Evolutionary conservation across 2,113 vertebrate species (phyloP).

Genomic region (Atlantisia rogersi): DNA sequence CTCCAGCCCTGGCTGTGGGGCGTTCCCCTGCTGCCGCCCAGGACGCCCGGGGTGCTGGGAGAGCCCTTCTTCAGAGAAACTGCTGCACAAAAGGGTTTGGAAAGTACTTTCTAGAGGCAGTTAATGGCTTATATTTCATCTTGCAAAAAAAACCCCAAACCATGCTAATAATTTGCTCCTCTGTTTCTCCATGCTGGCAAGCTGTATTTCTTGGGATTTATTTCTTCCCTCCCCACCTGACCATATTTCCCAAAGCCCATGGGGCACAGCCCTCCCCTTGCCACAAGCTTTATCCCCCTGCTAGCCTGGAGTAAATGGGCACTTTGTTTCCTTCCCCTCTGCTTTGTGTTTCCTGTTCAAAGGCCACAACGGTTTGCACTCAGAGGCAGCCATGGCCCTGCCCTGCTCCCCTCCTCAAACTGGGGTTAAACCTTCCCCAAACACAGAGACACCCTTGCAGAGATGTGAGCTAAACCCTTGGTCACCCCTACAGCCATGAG

Average conservation of each 20-base stretch:
- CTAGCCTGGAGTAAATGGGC: accelerated
- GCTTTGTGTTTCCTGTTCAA: background rate
- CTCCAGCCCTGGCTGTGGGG: background rate
- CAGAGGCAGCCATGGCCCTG: background rate
- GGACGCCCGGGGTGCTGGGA: background rate
- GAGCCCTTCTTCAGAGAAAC: conserved; percentile 65
- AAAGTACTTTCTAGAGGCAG: conserved; percentile 34
- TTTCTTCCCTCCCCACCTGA: background rate
- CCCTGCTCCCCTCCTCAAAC: background rate
- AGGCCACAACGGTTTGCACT: background rate
- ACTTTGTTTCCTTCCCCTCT: conserved; percentile 27
- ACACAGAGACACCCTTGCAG: background rate
- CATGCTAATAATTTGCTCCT: conserved; percentile 11
- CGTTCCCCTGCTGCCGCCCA: background rate
- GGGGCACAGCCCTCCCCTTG: background rate
- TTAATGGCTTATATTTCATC: conserved; percentile 35
- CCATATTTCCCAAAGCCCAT: background rate
- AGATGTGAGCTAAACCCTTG: accelerated
- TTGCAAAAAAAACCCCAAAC: background rate
- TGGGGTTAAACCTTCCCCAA: background rate
- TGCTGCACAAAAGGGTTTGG: conserved; percentile 21
- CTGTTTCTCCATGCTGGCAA: background rate
- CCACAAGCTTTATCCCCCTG: accelerated
- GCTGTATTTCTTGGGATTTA: background rate
- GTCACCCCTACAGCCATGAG: background rate